Conservation (phyloP, 37 sponge, comb jelly and placozoan genomes). For the Axinella damicornis region DNA sequence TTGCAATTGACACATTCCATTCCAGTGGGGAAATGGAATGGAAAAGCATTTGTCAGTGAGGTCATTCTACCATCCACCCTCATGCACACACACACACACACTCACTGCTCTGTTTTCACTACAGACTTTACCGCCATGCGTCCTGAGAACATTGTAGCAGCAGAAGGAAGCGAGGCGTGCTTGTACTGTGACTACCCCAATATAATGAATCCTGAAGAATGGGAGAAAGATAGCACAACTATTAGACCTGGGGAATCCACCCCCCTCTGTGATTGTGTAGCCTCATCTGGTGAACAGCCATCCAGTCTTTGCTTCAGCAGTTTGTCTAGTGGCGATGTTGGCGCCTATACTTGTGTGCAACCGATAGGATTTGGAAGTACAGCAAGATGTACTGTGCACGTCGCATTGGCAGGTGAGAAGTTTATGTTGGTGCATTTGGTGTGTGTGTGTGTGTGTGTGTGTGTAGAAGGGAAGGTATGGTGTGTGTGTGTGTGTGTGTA, state of each 20-base stretch:
- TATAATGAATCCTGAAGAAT: neutral
- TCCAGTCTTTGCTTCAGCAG: neutral
- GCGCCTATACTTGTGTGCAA: neutral
- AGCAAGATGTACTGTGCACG: neutral
- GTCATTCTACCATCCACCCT: too few species aligned
- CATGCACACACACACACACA: too few species aligned
- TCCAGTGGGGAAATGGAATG: too few species aligned
- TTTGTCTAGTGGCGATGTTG: neutral
- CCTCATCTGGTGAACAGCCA: neutral
- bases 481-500: too few species aligned
- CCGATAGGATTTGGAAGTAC: constrained; percentile 2
- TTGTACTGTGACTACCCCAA: constrained; percentile 5
- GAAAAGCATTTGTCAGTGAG: too few species aligned
- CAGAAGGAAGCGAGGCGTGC: neutral
- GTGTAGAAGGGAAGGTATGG: neutral
- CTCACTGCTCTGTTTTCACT: too few species aligned
- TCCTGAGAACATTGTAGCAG: neutral
- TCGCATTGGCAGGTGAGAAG: neutral
- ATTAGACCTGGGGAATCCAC: neutral
- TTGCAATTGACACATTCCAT: too few species aligned
- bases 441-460: neutral
- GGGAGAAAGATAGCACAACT: neutral
- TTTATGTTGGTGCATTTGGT: too few species aligned
- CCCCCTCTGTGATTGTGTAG: constrained; percentile 12
- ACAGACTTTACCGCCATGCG: neutral